Percentiles rank a stretch among this genome's conserved stretches.
These are phyloP conservation scores for Procambarus virginalis DNA, from an alignment of 1,140 invertebrate species.

Conservation along the genomic window DNA sequence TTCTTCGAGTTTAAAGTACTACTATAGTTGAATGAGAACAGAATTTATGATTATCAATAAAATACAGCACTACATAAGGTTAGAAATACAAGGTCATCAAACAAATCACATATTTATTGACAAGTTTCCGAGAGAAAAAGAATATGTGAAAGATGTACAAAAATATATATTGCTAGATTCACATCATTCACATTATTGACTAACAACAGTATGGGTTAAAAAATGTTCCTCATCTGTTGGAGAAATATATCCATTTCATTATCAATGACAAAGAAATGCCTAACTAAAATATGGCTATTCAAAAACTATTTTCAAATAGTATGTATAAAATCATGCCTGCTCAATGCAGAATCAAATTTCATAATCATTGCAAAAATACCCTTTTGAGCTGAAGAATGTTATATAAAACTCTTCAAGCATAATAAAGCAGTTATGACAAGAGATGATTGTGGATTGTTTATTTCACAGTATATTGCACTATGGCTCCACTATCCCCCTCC, in stretches of 20 bases:
- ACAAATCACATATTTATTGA: conserved; percentile 61
- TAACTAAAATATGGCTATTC: background rate
- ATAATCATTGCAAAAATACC: conserved; percentile 12
- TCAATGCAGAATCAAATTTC: background rate
- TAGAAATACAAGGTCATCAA: background rate
- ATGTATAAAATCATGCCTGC: conserved; percentile 8
- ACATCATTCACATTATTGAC: conserved; percentile 63
- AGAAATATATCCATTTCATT: conserved; percentile 11
- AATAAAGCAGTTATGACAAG: background rate
- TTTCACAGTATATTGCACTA: conserved; percentile 32
- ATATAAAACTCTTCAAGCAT: background rate
- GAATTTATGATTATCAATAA: too few species aligned
- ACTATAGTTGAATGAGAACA: too few species aligned
- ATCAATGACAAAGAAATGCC: background rate
- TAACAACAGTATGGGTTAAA: conserved; percentile 21
- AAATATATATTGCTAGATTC: conserved; percentile 55
- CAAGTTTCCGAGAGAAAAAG: conserved; percentile 45
- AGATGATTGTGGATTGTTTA: background rate
- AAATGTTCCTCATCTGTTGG: conserved; percentile 15
- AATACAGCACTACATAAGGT: background rate
- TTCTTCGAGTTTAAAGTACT: too few species aligned
- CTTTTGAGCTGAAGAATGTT: conserved; percentile 1
- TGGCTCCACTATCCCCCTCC: conserved; percentile 11
- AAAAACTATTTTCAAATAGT: background rate
- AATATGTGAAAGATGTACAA: conserved; percentile 66